phyloP scores from a whole-genome alignment of 2,888 invertebrate genomes.

The Antheraea yamamai region DNA sequence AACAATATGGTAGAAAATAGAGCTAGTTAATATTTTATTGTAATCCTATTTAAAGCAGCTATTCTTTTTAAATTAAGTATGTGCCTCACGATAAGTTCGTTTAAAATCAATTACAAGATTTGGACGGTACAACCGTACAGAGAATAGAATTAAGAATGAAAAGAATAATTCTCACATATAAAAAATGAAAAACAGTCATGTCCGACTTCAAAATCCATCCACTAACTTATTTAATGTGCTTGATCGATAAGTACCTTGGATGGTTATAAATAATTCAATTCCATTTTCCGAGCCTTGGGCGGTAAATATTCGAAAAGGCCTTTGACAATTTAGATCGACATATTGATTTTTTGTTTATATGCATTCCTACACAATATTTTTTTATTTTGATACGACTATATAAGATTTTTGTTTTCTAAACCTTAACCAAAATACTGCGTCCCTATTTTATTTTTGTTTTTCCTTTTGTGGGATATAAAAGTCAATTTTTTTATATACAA shows the following conservation, averaged over 20 bases:
- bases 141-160: not conserved
- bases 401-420: too few species aligned
- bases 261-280: conserved; percentile 4
- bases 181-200: not conserved
- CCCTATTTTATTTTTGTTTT: not conserved
- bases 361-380: not conserved
- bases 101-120: too few species aligned
- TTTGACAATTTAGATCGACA: not conserved
- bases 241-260: conserved; percentile 8
- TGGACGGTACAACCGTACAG: too few species aligned
- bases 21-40: too few species aligned
- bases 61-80: too few species aligned
- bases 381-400: not conserved
- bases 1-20: too few species aligned
- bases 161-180: not conserved
- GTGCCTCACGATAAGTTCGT: too few species aligned
- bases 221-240: not conserved
- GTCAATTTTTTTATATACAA: too few species aligned
- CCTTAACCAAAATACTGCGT: too few species aligned
- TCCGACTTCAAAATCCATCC: not conserved
- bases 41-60: too few species aligned
- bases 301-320: not conserved
- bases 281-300: not conserved
- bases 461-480: not conserved
- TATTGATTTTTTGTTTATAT: not conserved